Percentiles rank a stretch among this genome's conserved stretches.
Evolutionary conservation across 2,797 vertebrate genomes (phyloP).

Genomic region (Arremon brunneinucha): DNA sequence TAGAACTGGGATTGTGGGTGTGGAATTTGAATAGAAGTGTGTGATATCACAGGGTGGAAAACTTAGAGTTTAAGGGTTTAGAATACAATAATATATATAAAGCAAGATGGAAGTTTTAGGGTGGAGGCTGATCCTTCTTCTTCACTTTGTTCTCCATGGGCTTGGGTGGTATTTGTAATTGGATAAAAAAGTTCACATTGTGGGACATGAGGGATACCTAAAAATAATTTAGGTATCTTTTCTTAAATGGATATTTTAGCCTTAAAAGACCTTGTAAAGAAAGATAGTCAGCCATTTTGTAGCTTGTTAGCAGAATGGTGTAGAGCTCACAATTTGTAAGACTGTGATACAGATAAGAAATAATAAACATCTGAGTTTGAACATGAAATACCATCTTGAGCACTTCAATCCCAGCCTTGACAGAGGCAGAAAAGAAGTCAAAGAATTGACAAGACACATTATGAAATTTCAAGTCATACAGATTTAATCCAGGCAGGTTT

Average conservation of each 20-base stretch:
- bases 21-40: neutral
- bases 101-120: neutral
- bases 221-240: neutral
- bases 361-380: neutral
- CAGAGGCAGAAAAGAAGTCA: neutral
- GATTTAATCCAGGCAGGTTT: neutral
- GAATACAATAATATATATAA: neutral
- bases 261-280: neutral
- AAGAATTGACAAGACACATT: neutral
- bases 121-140: neutral
- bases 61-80: neutral
- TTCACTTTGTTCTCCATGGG: neutral
- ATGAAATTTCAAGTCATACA: neutral
- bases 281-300: neutral
- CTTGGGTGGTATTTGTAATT: neutral
- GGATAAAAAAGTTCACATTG: neutral
- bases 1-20: neutral
- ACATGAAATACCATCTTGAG: neutral
- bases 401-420: neutral
- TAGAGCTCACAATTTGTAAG: neutral
- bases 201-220: neutral
- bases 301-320: neutral
- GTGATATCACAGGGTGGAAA: neutral
- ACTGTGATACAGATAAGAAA: neutral
- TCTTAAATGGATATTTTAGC: neutral